These are phyloP conservation scores for Poeciliopsis turrubarensis DNA, from an alignment of 2,113 vertebrate genomes.

Conservation along the genomic window DNA sequence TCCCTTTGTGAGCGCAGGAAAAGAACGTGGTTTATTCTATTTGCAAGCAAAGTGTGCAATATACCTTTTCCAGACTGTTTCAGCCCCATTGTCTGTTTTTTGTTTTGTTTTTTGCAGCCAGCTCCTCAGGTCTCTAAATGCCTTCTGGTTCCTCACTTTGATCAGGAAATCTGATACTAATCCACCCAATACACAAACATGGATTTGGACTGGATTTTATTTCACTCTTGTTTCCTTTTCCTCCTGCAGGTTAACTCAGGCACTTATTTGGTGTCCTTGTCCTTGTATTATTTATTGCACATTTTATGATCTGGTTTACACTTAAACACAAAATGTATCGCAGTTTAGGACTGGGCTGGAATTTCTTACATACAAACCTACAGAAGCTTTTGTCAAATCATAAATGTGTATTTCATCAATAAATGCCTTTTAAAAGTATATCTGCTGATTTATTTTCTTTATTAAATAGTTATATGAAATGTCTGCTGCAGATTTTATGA, in stretches of 20 bases:
- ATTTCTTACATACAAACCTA: slow-evolving; percentile 78
- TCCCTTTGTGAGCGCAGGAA: background rate
- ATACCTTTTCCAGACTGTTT: slow-evolving; percentile 74
- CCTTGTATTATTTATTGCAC: slow-evolving; percentile 82
- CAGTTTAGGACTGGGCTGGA: slow-evolving; percentile 64
- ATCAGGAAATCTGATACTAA: slow-evolving; percentile 78
- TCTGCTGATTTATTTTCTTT: background rate
- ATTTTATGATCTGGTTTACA: slow-evolving; percentile 77
- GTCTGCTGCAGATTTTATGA: too few species aligned
- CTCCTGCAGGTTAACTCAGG: slow-evolving; percentile 51
- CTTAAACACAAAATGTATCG: slow-evolving; percentile 68
- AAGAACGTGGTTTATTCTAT: slow-evolving; percentile 57
- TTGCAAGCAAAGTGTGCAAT: slow-evolving; percentile 77
- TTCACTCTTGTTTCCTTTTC: slow-evolving; percentile 14
- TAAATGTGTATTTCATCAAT: slow-evolving; percentile 86
- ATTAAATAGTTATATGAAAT: background rate
- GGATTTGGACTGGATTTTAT: slow-evolving; percentile 52
- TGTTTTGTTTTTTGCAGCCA: slow-evolving; percentile 49
- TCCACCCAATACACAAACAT: slow-evolving; percentile 53
- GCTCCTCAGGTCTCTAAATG: slow-evolving; percentile 78
- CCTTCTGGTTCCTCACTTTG: slow-evolving; percentile 73
- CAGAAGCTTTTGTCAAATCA: slow-evolving; percentile 80
- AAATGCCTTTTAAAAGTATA: slow-evolving; percentile 82
- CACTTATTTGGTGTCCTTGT: slow-evolving; percentile 70
- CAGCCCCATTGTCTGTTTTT: slow-evolving; percentile 49